A percentile compares a stretch with the other conserved stretches of the same genome.
These are phyloP conservation scores for Glareola pratincola DNA, from an alignment of 2,113 vertebrate genomes.

Conservation along the genomic window DNA sequence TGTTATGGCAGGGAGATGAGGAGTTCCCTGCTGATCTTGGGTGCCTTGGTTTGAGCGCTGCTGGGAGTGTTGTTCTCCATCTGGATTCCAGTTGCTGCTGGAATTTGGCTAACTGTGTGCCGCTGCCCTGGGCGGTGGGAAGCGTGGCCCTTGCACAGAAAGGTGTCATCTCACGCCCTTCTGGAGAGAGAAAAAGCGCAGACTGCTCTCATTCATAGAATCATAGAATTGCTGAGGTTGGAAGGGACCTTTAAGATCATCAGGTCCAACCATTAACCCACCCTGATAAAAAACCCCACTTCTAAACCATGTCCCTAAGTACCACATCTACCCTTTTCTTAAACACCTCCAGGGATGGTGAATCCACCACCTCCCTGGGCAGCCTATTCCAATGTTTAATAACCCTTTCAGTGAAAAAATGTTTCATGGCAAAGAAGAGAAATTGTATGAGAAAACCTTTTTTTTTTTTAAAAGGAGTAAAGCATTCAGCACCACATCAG, in stretches of 20 bases:
- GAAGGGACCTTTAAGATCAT: no score
- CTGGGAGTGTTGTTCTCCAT: neutral
- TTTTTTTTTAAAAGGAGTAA: neutral
- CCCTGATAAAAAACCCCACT: no score
- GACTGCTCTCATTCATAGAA: neutral
- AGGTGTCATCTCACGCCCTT: neutral
- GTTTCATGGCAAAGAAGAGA: neutral
- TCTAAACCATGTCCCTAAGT: no score
- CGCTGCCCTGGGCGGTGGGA: neutral
- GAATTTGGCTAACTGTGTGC: neutral
- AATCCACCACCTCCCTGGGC: no score
- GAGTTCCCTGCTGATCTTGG: neutral
- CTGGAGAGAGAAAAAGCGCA: neutral
- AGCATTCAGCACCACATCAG: no score
- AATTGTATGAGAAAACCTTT: neutral
- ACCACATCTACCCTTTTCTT: no score
- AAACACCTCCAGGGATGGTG: no score
- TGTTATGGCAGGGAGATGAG: neutral
- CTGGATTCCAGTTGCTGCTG: rapidly evolving
- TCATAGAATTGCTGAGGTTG: no score
- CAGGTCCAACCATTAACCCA: no score
- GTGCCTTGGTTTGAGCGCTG: rapidly evolving
- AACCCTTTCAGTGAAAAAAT: no score
- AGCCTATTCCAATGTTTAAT: no score
- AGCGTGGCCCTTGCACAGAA: neutral